Percentiles rank a stretch among this genome's conserved stretches.
phyloP scores from a whole-genome alignment of 1,140 invertebrate genomes.

The Temnothorax longispinosus region DNA sequence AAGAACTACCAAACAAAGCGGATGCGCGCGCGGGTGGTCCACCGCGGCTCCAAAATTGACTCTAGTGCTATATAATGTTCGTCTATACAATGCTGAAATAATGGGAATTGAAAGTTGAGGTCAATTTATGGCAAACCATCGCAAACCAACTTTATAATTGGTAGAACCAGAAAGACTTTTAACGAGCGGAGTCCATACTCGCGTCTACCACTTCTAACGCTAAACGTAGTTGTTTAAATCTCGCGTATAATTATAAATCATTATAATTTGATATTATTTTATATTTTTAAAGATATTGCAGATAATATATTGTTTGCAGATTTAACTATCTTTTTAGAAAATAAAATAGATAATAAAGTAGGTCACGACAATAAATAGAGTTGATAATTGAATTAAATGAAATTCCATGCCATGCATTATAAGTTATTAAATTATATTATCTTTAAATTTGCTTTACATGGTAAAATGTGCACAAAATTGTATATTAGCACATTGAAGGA shows the following conservation, averaged over 20 bases:
- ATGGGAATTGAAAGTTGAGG: slow-evolving; percentile 5
- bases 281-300: not conserved
- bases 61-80: not conserved
- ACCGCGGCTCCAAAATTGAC: not conserved
- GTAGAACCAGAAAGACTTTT: not conserved
- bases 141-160: slow-evolving; percentile 19
- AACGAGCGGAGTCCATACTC: not conserved
- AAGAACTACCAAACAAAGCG: slow-evolving; percentile 42
- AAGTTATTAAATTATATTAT: not conserved
- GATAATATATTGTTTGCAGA: not conserved
- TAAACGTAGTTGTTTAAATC: not conserved
- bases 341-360: not conserved
- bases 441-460: not conserved
- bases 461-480: too few relatives aligned
- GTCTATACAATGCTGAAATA: not conserved
- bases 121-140: slow-evolving; percentile 7
- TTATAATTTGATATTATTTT: not conserved
- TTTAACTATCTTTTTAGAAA: not conserved
- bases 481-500: too few relatives aligned
- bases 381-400: not conserved
- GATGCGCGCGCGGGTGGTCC: slow-evolving; percentile 59
- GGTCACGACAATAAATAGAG: not conserved
- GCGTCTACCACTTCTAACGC: not conserved
- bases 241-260: not conserved
- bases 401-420: not conserved